These are phyloP conservation scores for Hyalella azteca DNA, from an alignment of 2,888 invertebrate genomes.

Conservation along the genomic window DNA sequence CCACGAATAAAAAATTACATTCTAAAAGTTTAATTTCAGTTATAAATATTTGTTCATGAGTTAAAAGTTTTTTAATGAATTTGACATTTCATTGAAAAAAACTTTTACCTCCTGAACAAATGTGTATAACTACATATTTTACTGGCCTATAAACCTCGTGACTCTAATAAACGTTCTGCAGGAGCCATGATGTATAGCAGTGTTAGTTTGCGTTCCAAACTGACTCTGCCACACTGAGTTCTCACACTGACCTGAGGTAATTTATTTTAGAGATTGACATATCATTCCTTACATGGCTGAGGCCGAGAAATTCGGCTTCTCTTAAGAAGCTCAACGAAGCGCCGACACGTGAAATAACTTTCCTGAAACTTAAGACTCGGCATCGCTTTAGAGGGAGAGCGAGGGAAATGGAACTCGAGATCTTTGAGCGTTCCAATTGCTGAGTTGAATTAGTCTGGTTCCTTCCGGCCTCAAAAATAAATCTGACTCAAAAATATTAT, in stretches of 20 bases:
- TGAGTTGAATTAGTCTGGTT: neutral
- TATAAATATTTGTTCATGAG: no score
- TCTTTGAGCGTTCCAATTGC: neutral
- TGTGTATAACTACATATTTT: no score
- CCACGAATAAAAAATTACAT: no score
- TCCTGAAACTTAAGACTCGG: neutral
- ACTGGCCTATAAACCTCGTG: no score
- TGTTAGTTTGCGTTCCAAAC: no score
- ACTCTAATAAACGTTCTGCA: no score
- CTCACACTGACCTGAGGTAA: neutral
- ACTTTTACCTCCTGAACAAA: no score
- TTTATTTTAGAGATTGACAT: conserved; percentile 17
- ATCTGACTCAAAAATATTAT: neutral
- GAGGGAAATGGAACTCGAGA: neutral
- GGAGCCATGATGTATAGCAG: no score
- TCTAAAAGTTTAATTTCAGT: no score
- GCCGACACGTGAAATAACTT: conserved; percentile 27
- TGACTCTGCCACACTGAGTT: no score
- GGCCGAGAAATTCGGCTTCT: neutral
- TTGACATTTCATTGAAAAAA: no score
- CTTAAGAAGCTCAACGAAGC: conserved; percentile 12
- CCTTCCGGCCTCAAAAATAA: neutral
- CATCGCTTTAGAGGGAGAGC: neutral
- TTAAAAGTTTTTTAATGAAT: no score
- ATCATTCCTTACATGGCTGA: neutral